Conservation (phyloP, 2,797 vertebrate genomes). For the Cirrhinus molitorella region DNA sequence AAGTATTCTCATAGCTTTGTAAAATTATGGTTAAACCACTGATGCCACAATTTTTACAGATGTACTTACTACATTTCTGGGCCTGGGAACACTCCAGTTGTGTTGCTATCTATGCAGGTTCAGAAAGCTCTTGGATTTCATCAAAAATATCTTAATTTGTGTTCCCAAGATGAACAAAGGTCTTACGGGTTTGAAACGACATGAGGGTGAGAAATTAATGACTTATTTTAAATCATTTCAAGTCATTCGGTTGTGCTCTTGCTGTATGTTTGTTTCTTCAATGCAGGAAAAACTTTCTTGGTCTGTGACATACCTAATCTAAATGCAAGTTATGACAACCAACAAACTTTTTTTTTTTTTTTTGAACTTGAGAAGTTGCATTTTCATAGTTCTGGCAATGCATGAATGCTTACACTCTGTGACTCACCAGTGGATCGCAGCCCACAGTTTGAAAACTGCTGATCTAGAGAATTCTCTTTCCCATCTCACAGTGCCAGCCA, state of each 20-base stretch:
- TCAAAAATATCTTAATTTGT: no score
- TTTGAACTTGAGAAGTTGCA: background rate
- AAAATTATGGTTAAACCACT: no score
- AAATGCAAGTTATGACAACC: background rate
- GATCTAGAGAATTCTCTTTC: conserved; percentile 14
- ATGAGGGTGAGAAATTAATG: no score
- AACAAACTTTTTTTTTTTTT: background rate
- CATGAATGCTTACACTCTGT: background rate
- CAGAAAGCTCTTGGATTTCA: no score
- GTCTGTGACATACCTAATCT: background rate
- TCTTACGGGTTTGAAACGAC: no score
- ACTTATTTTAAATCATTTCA: background rate
- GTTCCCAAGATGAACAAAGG: no score
- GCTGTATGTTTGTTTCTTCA: background rate
- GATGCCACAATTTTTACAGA: no score
- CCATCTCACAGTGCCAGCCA: conserved; percentile 73
- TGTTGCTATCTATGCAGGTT: no score
- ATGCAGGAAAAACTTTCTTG: background rate
- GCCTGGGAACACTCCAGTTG: no score
- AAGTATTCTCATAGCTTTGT: no score
- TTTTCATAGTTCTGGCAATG: background rate
- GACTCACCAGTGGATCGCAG: background rate
- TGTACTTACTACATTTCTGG: no score
- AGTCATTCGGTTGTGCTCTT: background rate
- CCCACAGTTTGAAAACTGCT: conserved; percentile 10